phyloP scores from a whole-genome alignment of 2,113 vertebrate genomes.

The Cebus imitator region DNA sequence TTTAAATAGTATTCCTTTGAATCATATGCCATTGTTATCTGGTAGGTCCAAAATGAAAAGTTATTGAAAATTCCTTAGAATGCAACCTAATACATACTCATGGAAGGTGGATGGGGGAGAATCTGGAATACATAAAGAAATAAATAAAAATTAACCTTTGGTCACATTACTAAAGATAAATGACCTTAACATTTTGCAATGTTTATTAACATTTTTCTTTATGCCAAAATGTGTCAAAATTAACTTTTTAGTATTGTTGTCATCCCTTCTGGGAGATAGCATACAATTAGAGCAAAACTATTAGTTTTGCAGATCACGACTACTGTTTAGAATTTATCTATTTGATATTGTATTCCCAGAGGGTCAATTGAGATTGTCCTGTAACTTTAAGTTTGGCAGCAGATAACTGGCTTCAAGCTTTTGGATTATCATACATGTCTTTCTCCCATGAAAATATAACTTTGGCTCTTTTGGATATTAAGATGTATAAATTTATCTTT shows the following conservation, averaged over 20 bases:
- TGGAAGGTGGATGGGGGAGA: neutral
- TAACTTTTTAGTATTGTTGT: neutral
- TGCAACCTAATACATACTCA: neutral
- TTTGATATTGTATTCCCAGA: slow-evolving; percentile 1
- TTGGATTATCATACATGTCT: neutral
- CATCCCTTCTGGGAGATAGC: neutral
- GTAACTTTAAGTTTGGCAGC: neutral
- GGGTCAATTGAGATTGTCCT: neutral
- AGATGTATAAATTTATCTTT: slow-evolving; percentile 69
- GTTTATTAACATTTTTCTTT: neutral
- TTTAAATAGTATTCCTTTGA: neutral
- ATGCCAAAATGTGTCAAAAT: neutral
- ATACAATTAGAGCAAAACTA: neutral
- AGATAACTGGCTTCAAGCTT: slow-evolving; percentile 16
- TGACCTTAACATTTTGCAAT: slow-evolving; percentile 4
- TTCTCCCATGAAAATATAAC: slow-evolving; percentile 42
- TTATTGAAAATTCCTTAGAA: neutral
- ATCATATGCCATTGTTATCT: neutral
- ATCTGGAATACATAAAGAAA: neutral
- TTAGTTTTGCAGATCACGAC: neutral
- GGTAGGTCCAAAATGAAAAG: neutral
- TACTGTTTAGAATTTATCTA: slow-evolving; percentile 4
- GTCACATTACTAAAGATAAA: neutral
- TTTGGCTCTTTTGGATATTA: slow-evolving; percentile 32
- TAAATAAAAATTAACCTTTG: neutral